Evolutionary conservation across 2,797 vertebrate species (phyloP), one percentile per base, ranked within the genome.

Genomic region (Carcharodon carcharias): DNA sequence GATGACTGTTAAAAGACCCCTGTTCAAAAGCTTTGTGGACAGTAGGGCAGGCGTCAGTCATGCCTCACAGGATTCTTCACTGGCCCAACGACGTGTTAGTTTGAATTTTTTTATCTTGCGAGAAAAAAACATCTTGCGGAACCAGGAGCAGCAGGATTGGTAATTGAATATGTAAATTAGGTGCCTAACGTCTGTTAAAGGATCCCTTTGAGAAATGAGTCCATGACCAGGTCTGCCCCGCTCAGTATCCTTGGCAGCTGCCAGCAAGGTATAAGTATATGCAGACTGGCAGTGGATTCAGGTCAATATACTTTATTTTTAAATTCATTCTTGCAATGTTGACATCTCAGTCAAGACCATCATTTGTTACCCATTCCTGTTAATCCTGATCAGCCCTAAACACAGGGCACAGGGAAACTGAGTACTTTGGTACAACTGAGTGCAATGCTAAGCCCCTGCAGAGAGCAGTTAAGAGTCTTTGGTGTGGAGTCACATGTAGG

Each of bases 101-200:
- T 4, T 45, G 91, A 67, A 40, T 65, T 23, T 21, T 67, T 67
- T 92, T 63, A 63, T 63, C 16, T 61, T 91, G n/a, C 61, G 2
- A 18, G 14, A n/a, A 7, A 9, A 67, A 18, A 63, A 21, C 18
- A 45, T 45, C 9, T 67, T 45, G 21, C 26, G n/a, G 63, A 93
- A 21, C n/a, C 18, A 45, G n/a, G n/a, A 93, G 21, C 21, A 67
- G n/a, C 63, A 67, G n/a, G 40, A 93, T 63, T 93, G 91, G 63
- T 67, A 93, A 93, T 67, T 67, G 63, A 93, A 67, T 93, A 65
- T 93, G 91, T 45, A 67, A 91, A 67, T 93, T 45, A 91, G 31
- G 31, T 35, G 35, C 87, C 54, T 93, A 45, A 40, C 35, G 58
- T 65, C 35, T 12, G 91, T 93, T 93, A 40, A 93, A 93, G 35